Evolutionary conservation across 2,113 vertebrate genomes (phyloP).

Genomic region (Chaetodon auriga): DNA sequence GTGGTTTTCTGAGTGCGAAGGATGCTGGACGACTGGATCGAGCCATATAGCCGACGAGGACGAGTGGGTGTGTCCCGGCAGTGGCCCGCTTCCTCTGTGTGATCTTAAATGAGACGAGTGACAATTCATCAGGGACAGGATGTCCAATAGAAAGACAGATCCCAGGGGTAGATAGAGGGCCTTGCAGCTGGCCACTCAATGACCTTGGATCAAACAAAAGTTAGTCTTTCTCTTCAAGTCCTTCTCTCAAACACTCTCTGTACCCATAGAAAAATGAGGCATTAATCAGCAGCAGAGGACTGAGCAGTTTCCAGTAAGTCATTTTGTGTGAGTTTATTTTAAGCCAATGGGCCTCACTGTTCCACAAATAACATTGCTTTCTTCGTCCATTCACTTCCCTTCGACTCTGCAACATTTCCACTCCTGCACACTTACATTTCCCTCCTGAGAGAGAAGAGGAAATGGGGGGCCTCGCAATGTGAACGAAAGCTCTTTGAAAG

Average conservation of each 20-base stretch:
- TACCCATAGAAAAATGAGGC: constrained; percentile 58
- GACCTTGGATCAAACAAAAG: constrained; percentile 75
- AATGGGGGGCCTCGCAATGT: constrained; percentile 73
- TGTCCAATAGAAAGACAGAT: constrained; percentile 79
- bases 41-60: constrained; percentile 80
- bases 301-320: constrained; percentile 75
- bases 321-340: constrained; percentile 77
- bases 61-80: constrained; percentile 84
- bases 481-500: constrained; percentile 77
- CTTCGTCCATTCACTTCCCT: constrained; percentile 74
- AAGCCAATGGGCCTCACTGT: constrained; percentile 73
- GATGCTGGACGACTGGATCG: constrained; percentile 86
- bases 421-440: constrained; percentile 79
- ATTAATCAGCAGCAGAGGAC: constrained; percentile 72
- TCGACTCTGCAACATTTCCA: constrained; percentile 77
- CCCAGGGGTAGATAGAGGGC: constrained; percentile 65
- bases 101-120: constrained; percentile 83
- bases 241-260: constrained; percentile 58
- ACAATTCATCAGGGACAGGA: constrained; percentile 79
- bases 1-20: constrained; percentile 82
- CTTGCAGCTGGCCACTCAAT: constrained; percentile 71
- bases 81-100: constrained; percentile 83
- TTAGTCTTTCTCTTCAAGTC: constrained; percentile 51
- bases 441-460: constrained; percentile 81
- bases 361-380: constrained; percentile 81